Conservation (phyloP, 1,140 invertebrate genomes). For the Ericerus pela region DNA sequence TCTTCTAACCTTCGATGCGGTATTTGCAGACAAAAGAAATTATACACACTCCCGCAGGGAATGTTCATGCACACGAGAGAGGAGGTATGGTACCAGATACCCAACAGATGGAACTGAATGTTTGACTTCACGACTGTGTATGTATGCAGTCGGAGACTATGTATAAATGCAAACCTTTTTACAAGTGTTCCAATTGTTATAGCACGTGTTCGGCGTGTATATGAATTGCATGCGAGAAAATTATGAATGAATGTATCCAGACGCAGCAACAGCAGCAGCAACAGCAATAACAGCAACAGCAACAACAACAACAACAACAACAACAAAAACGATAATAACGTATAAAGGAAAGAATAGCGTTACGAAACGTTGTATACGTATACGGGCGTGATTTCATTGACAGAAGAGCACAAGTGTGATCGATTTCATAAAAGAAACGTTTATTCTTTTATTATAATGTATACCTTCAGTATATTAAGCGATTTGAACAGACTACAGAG, state of each 20-base stretch:
- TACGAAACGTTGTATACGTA: neutral
- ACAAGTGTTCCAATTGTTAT: constrained; percentile 1
- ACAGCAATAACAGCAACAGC: neutral
- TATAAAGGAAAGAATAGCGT: neutral
- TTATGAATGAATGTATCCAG: neutral
- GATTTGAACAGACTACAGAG: too few species aligned
- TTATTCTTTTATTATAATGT: too few species aligned
- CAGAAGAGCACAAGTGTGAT: too few species aligned
- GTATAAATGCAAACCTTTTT: neutral
- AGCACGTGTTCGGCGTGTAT: constrained; percentile 2
- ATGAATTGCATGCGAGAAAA: constrained; percentile 4
- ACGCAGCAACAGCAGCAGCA: neutral
- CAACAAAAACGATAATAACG: neutral
- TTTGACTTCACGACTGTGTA: neutral
- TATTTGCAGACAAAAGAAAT: constrained; percentile 8
- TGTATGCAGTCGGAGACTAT: neutral
- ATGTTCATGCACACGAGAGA: too few species aligned
- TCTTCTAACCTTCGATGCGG: neutral
- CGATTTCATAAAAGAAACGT: too few species aligned
- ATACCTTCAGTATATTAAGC: too few species aligned
- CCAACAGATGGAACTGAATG: neutral
- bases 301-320: neutral
- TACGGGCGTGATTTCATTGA: too few species aligned
- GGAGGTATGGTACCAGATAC: too few species aligned
- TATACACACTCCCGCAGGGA: constrained; percentile 6